Percentiles rank a stretch among this genome's conserved stretches.
Evolutionary conservation across 2,888 invertebrate genomes (phyloP).

Genomic region (Drosophila kokeensis): DNA sequence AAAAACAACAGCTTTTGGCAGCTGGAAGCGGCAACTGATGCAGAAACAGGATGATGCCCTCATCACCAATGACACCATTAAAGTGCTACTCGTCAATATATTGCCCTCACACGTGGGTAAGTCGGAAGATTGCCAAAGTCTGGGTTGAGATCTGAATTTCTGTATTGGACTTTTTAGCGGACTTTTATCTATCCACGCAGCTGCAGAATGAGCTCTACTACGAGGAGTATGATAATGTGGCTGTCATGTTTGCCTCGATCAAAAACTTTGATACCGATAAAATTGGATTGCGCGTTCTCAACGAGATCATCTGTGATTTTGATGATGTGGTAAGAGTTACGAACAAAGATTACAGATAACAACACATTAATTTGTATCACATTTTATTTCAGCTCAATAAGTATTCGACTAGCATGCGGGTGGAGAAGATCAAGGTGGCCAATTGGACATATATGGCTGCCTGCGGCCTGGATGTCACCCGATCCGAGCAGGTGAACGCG

Average conservation of each 20-base stretch:
- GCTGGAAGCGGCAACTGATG: constrained; percentile 90
- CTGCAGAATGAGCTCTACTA: constrained; percentile 92
- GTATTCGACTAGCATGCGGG: constrained; percentile 87
- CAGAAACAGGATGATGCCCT: constrained; percentile 94
- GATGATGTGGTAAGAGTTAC: constrained; percentile 89
- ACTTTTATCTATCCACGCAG: constrained; percentile 91
- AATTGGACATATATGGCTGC: constrained; percentile 99
- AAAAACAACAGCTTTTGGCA: constrained; percentile 48
- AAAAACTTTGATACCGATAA: constrained; percentile 90
- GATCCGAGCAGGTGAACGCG: constrained; percentile 86
- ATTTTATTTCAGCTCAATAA: constrained; percentile 86
- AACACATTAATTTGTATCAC: neutral
- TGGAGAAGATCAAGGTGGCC: constrained; percentile 98
- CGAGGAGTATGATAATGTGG: constrained; percentile 94
- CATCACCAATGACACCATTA: constrained; percentile 94
- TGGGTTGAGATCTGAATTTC: neutral
- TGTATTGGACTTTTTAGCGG: constrained; percentile 86
- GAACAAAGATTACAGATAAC: neutral
- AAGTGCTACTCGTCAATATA: constrained; percentile 95
- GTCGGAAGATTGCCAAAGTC: constrained; percentile 51
- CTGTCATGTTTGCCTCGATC: constrained; percentile 98
- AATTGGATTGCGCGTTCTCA: constrained; percentile 90
- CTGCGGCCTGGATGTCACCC: constrained; percentile 93
- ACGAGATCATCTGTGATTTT: constrained; percentile 96
- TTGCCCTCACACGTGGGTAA: constrained; percentile 96